phyloP scores from a whole-genome alignment of 2,888 invertebrate species.

The Acleris cristana region DNA sequence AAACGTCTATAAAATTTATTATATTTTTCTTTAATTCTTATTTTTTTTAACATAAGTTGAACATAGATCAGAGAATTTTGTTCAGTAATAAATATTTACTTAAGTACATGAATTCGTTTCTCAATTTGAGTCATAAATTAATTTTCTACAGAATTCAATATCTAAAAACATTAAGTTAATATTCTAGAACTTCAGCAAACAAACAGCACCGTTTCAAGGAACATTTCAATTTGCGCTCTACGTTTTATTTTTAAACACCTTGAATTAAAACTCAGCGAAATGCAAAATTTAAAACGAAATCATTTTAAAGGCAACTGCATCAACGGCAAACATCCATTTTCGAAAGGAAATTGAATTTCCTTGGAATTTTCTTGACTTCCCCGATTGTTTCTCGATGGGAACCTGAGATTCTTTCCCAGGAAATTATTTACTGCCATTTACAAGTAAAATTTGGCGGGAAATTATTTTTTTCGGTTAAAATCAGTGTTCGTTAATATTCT shows the following conservation, averaged over 20 bases:
- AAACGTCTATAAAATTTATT: too few species aligned
- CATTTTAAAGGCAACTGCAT: slow-evolving; percentile 34
- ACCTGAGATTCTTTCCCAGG: slow-evolving; percentile 26
- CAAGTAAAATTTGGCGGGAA: slow-evolving; percentile 24
- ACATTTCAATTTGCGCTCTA: background rate
- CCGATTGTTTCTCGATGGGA: slow-evolving; percentile 34
- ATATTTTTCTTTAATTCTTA: too few species aligned
- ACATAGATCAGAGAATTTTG: too few species aligned
- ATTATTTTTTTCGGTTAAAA: slow-evolving; percentile 15
- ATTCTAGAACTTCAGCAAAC: background rate
- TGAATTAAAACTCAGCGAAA: slow-evolving; percentile 21
- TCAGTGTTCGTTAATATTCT: slow-evolving; percentile 22
- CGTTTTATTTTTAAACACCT: slow-evolving; percentile 21
- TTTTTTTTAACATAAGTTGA: too few species aligned
- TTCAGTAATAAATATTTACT: too few species aligned
- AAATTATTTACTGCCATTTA: slow-evolving; percentile 35
- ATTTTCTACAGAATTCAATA: background rate
- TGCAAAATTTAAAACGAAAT: slow-evolving; percentile 29
- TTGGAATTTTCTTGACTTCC: slow-evolving; percentile 36
- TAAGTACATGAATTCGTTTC: too few species aligned
- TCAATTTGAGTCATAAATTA: too few species aligned
- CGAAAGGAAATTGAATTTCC: slow-evolving; percentile 36
- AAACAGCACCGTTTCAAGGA: background rate
- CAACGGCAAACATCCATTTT: slow-evolving; percentile 35
- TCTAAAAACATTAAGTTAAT: background rate